Conservation (phyloP, 1,140 invertebrate species). For the Eubasilissa regina region DNA sequence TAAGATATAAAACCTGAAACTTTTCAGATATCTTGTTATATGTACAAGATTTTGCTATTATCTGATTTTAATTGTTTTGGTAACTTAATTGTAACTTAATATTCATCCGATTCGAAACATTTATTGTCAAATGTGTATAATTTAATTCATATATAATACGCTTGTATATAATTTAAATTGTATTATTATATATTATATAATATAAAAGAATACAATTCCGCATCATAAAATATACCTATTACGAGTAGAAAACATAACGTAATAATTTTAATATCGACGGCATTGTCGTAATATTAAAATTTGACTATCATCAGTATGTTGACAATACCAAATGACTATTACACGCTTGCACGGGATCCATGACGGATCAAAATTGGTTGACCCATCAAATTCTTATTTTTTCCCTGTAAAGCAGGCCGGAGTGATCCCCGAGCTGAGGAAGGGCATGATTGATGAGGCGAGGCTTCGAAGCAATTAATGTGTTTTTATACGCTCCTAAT, state of each 20-base stretch:
- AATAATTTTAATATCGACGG: not conserved
- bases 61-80: too few species aligned
- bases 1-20: too few species aligned
- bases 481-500: conserved; percentile 57
- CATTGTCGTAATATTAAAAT: not conserved
- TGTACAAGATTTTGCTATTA: too few species aligned
- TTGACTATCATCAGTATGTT: conserved; percentile 12
- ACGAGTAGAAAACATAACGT: not conserved
- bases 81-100: too few species aligned
- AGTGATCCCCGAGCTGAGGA: conserved; percentile 19
- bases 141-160: too few species aligned
- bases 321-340: conserved; percentile 37
- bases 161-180: too few species aligned
- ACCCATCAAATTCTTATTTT: conserved; percentile 39
- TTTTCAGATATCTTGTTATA: too few species aligned
- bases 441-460: conserved; percentile 52
- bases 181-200: too few species aligned
- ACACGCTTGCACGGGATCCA: conserved; percentile 35
- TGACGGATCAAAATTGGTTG: conserved; percentile 29
- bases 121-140: too few species aligned
- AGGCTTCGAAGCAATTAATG: conserved; percentile 53
- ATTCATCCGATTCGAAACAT: too few species aligned
- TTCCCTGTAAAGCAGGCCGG: conserved; percentile 1
- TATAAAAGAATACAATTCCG: too few species aligned
- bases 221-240: too few species aligned